Evolutionary conservation across 2,113 vertebrate species (phyloP).

Genomic region (Pollachius pollachius): DNA sequence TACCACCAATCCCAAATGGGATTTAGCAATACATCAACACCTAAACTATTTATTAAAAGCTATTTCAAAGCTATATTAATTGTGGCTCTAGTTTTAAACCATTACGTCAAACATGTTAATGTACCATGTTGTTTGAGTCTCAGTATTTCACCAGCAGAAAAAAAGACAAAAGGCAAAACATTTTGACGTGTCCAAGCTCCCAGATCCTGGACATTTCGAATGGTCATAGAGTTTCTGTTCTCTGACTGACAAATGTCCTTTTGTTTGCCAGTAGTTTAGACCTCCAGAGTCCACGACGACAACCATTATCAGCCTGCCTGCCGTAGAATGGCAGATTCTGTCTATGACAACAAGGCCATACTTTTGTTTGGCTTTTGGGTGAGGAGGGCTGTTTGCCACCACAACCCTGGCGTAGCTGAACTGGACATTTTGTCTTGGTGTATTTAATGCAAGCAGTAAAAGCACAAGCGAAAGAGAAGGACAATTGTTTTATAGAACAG

Average conservation of each 20-base stretch:
- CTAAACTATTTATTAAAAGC: no score
- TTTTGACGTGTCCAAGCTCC: conserved; percentile 27
- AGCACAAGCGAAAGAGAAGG: conserved; percentile 58
- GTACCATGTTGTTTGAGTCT: not conserved
- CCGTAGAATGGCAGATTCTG: conserved; percentile 64
- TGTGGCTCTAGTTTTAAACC: no score
- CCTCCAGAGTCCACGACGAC: conserved; percentile 65
- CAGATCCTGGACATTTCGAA: conserved; percentile 23
- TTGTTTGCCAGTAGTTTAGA: conserved; percentile 55
- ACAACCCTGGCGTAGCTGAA: conserved; percentile 58
- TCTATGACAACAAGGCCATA: conserved; percentile 64
- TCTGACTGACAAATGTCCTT: conserved; percentile 62
- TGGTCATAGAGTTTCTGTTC: conserved; percentile 38
- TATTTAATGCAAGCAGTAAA: conserved; percentile 63
- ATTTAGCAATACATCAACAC: no score
- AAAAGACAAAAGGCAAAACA: conserved; percentile 33
- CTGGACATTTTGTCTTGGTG: conserved; percentile 72
- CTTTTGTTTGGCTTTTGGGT: conserved; percentile 74
- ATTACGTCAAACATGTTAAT: not conserved
- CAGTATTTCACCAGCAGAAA: conserved; percentile 13
- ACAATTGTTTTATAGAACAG: conserved; percentile 68
- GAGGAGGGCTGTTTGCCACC: conserved; percentile 59
- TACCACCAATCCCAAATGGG: no score
- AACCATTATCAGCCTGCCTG: conserved; percentile 46
- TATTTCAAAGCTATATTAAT: no score